Evolutionary conservation across 2,888 invertebrate genomes (phyloP).

Genomic region (Yponomeuta plumbellus): DNA sequence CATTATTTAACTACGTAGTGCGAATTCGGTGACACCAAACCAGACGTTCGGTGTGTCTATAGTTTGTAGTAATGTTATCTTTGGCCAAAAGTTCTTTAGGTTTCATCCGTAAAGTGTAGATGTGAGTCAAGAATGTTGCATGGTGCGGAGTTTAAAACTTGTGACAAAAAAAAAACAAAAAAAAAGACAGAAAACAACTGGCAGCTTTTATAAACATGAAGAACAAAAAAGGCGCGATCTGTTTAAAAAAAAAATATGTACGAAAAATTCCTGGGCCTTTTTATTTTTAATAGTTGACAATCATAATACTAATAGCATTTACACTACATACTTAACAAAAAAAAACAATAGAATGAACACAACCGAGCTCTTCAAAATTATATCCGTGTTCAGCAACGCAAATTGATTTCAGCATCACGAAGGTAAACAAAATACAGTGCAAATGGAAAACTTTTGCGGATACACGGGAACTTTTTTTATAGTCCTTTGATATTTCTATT

Average conservation of each 20-base stretch:
- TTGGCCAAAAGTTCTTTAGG: slow-evolving; percentile 28
- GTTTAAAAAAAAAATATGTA: too few species aligned
- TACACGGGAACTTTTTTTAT: slow-evolving; percentile 55
- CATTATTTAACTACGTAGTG: too few species aligned
- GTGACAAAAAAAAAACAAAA: neutral
- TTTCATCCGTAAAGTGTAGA: neutral
- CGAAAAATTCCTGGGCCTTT: too few species aligned
- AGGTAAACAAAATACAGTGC: slow-evolving; percentile 12
- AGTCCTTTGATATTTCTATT: slow-evolving; percentile 61
- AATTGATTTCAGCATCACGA: neutral
- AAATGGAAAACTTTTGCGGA: slow-evolving; percentile 18
- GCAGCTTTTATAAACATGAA: neutral
- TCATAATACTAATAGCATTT: too few species aligned
- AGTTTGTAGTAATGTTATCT: slow-evolving; percentile 54
- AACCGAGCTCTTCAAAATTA: neutral
- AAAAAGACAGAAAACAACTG: neutral
- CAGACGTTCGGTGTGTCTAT: neutral
- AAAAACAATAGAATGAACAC: neutral
- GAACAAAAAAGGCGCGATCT: too few species aligned
- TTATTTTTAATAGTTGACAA: too few species aligned
- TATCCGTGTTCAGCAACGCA: neutral
- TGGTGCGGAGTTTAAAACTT: too few species aligned
- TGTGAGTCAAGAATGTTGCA: neutral
- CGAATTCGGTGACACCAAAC: too few species aligned
- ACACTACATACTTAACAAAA: too few species aligned